Evolutionary conservation across 2,113 vertebrate species (phyloP).

Genomic region (Zapus hudsonius): DNA sequence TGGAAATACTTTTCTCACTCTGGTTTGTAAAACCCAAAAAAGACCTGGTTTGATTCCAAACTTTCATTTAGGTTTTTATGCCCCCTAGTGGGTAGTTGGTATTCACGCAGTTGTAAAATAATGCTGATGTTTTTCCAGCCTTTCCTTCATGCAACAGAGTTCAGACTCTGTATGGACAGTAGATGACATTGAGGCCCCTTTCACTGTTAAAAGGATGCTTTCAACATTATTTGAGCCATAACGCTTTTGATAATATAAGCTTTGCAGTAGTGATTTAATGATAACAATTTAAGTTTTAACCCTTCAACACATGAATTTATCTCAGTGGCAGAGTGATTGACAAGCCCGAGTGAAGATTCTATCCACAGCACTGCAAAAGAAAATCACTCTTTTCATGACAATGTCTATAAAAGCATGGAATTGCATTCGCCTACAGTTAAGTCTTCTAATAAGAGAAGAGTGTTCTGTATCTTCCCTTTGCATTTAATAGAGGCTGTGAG

Average conservation of each 20-base stretch:
- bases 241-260: background rate
- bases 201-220: background rate
- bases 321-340: background rate
- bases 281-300: background rate
- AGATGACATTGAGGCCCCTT: background rate
- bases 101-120: conserved; percentile 56
- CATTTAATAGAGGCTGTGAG: background rate
- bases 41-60: conserved; percentile 61
- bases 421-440: background rate
- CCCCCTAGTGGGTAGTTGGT: conserved; percentile 81
- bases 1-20: conserved; percentile 58
- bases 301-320: background rate
- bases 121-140: background rate
- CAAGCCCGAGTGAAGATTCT: background rate
- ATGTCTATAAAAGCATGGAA: background rate
- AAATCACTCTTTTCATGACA: background rate
- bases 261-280: background rate
- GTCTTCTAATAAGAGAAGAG: background rate
- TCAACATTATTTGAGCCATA: background rate
- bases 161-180: background rate
- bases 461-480: background rate
- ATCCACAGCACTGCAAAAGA: background rate
- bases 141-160: background rate
- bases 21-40: conserved; percentile 55
- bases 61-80: conserved; percentile 79